Base-by-base conservation (phyloP, 2,113 vertebrate species). In the Burhinus bistriatus region DNA sequence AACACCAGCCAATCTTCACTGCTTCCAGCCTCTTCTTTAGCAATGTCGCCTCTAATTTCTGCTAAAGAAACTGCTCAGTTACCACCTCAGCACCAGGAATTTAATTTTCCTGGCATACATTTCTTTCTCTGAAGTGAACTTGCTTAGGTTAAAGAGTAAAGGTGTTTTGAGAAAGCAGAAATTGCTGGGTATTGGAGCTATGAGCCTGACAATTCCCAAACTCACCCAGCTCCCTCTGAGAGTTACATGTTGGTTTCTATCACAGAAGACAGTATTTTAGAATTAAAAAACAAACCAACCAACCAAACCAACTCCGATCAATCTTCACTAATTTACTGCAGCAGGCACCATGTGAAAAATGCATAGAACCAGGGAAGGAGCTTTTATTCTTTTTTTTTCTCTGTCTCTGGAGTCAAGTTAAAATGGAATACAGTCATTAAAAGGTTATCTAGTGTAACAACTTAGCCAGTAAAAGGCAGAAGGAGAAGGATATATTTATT, bases 391-490 rank as follows among this genome's bases (percentile, higher is more conserved):
- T 91, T 80, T 71, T 47, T 78, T 70, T 42, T 55, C 83, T 80
- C 52, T 69, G 5, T 97, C 77, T 94, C 94, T 93, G 72, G 86
- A 96, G 90, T 86, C 6, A 51, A 96, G 92, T 97, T 97, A 93
- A 96, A 98, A 95, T 90, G 80, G 73, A 97, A 95, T 78, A 57
- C 42, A 97, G 88, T 97, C 95, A 97, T 98, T 98, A 97, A 96
- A 97, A 97, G 91, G 95, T 98, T 98, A 97, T 95, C 96, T 94
- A 87, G 95, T 97, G 76, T 97, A 97, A 97, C 80, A 96, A n/a
- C 87, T 81, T 95, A 89, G 57, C 83, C 15, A 90, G 89, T 66
- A 95, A 97, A 97, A 92, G 91, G 83, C 95, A 94, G 89, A 96
- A 92, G 95, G 90, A 97, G 93, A 96, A 97, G 96, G 36, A 72